Base-by-base conservation (phyloP, 2,797 vertebrate species). In the Fringilla coelebs region DNA sequence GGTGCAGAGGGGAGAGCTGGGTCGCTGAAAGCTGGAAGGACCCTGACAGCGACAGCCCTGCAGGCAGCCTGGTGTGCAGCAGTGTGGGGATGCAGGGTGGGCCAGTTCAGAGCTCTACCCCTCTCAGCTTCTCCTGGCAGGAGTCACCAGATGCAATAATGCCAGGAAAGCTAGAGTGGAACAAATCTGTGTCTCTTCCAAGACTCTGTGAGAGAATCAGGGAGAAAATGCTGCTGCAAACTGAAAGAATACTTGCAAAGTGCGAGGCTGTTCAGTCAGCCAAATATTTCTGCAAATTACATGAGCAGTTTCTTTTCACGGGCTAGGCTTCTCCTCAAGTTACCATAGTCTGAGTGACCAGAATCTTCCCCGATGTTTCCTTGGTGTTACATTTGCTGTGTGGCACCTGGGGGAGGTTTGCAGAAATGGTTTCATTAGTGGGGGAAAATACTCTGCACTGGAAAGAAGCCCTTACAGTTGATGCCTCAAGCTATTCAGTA, bases 171-270 rank as follows among this genome's bases (percentile, higher is more conserved):
- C 58, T 70, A 51, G n/a, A 1, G 1, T 48, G 67, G 91, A 88
- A 75, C 57, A 63, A 71, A 85, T 77, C 54, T 40, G 32, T 43
- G 26, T n/a, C 32, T 93, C 34, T 63, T 87, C 66, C 78, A 82
- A 55, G 34, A 11, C 26, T 32, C 67, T 52, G 38, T 45, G 78
- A 76, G 94, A 83, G 72, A 74, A 73, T 61, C 21, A 52, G 38
- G n/a, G 21, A 79, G 73, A 76, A 75, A 75, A 54, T 58, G 74
- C 68, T 89, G 26, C 81, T 82, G 84, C 88, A 85, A 82, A 79
- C 34, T 0, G 0, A 63, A 70, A 58, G 84, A 84, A 36, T 46
- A 67, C 52, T 76, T 88, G 78, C 32, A 24, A 93, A 91, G 57
- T 52, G 25, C 1, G 5, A 74, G 43, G 45, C 41, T 80, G 20